Base-by-base conservation (phyloP, 2,113 vertebrate genomes). In the Melanocharis versteri region DNA sequence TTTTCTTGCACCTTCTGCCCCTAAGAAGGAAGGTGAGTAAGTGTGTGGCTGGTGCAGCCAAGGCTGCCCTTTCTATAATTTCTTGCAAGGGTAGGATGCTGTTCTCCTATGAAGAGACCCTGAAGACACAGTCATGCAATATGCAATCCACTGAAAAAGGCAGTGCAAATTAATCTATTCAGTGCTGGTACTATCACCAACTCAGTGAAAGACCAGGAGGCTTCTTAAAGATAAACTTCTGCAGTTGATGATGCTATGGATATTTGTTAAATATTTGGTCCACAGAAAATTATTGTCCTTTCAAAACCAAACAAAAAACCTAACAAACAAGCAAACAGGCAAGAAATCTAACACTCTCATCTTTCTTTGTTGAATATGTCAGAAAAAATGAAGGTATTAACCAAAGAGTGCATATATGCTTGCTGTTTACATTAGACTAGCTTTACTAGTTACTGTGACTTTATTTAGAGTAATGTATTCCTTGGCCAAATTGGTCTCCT, bases 211-310 rank as follows among this genome's bases (percentile, higher is more conserved):
- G 13, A 30, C 1, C 1, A 27, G 20, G 1, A 35, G 5, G 0
- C 7, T 42, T 79, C 75, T 72, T 51, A 57, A 70, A 58, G 13
- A 78, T 15, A 44, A 81, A n/a, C 4, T 50, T 83, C 37, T 78
- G 13, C 39, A 23, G 7, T 12, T 0, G 0, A 31, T 70, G 15
- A 30, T 16, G 6, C 15, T 80, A 19, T 30, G 26, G 2, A 13
- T 51, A 21, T 57, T 76, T n/a, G 3, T 47, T 68, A 61, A 48
- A 13, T 57, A 37, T 39, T 44, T 20, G 4, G 9, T 69, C 8
- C 9, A 30, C 6, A 58, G 13, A 62, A 80, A 80, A 82, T 40
- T 16, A 30, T 22, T 61, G 2, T 64, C 1, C 4, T 66, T 54
- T 70, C 33, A 51, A 35, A 62, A 53, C 51, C 4, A 45, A 68